A percentile compares a stretch with the other conserved stretches of the same genome.
These are phyloP conservation scores for Micrastur ruficollis DNA, from an alignment of 2,797 vertebrate genomes.

Conservation along the genomic window DNA sequence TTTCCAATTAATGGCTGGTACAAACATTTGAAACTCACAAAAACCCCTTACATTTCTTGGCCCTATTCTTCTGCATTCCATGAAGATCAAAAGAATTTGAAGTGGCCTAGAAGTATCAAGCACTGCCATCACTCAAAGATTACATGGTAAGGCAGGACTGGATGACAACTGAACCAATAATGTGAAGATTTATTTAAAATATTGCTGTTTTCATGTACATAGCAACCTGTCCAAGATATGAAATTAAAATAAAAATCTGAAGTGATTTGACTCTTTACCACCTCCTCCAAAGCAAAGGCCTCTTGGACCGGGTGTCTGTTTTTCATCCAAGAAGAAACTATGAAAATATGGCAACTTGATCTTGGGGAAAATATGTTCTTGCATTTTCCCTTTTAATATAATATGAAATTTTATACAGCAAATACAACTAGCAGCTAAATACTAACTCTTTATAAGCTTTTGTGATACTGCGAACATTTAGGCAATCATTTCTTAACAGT, in stretches of 20 bases:
- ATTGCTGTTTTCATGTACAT: neutral
- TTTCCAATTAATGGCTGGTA: neutral
- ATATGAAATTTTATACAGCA: neutral
- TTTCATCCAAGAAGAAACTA: neutral
- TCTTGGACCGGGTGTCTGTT: neutral
- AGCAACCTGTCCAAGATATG: neutral
- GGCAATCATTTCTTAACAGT: neutral
- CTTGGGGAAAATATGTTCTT: neutral
- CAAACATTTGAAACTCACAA: neutral
- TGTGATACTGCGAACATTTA: neutral
- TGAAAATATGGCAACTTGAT: neutral
- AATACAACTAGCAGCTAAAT: neutral
- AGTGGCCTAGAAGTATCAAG: neutral
- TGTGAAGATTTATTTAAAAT: neutral
- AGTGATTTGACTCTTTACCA: neutral
- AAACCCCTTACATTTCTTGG: neutral
- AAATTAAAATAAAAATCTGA: neutral
- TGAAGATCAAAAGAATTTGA: neutral
- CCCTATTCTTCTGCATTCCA: neutral
- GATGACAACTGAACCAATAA: neutral
- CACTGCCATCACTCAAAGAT: neutral
- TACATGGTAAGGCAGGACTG: neutral
- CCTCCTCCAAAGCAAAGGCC: neutral
- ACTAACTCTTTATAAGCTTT: neutral
- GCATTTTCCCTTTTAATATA: neutral